Conservation (phyloP, 2,797 vertebrate genomes). For the Spinus olivaceus region DNA sequence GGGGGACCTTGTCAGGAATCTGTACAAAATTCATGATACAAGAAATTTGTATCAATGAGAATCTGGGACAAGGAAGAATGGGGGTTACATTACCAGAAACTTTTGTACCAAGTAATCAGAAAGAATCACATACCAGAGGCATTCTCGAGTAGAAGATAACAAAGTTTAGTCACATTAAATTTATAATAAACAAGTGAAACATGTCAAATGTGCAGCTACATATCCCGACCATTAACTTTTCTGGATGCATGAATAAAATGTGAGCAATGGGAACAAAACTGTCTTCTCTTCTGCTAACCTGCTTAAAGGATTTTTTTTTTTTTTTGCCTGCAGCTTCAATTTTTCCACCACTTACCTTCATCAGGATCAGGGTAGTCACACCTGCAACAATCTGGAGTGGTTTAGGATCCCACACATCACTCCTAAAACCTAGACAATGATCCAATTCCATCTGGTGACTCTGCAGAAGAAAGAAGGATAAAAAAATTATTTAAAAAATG, state of each 20-base stretch:
- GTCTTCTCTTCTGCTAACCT: background rate
- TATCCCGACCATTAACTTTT: conserved; percentile 36
- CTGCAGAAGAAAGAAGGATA: background rate
- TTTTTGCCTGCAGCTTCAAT: background rate
- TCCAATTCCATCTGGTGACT: background rate
- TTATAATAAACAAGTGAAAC: conserved; percentile 46
- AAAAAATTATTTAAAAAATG: background rate
- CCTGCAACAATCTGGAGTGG: background rate
- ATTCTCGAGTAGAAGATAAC: background rate
- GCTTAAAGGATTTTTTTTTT: background rate
- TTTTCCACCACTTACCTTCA: background rate
- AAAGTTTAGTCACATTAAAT: conserved; percentile 62
- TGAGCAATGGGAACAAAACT: background rate
- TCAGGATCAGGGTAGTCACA: background rate
- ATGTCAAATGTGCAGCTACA: background rate
- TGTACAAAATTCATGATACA: conserved; percentile 72
- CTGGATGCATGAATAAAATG: background rate
- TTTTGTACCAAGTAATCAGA: conserved; percentile 49
- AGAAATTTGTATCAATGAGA: conserved; percentile 64
- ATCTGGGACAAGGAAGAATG: conserved; percentile 21
- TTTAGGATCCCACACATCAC: background rate
- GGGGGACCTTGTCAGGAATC: conserved; percentile 58
- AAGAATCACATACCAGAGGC: background rate
- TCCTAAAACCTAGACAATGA: background rate
- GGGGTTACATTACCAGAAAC: background rate